phyloP scores from a whole-genome alignment of 1,140 invertebrate species.

The Andricus grossulariae region DNA sequence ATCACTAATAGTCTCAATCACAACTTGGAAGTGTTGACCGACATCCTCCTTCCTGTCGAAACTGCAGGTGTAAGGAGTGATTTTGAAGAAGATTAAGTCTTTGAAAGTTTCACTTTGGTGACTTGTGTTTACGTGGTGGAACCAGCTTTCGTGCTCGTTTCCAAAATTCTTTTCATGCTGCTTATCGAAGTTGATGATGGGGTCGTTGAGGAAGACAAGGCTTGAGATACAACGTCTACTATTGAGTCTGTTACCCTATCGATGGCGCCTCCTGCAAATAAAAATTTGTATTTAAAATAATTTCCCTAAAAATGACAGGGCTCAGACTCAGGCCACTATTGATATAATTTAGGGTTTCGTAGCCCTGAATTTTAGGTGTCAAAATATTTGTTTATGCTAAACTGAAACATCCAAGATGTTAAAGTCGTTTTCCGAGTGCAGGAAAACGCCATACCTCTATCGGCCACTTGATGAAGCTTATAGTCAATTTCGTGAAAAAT shows the following conservation, averaged over 20 bases:
- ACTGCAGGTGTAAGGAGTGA: conserved; percentile 4
- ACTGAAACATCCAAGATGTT: too few relatives aligned
- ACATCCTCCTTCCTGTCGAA: conserved; percentile 1
- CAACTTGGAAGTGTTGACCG: not conserved
- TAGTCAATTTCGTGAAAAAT: too few relatives aligned
- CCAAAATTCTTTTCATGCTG: not conserved
- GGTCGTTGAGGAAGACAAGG: conserved; percentile 45
- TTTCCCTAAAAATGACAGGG: too few relatives aligned
- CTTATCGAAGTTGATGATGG: not conserved
- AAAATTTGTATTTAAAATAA: not conserved
- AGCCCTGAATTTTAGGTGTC: too few relatives aligned
- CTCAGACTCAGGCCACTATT: too few relatives aligned
- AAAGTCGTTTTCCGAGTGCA: too few relatives aligned
- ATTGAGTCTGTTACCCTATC: conserved; percentile 55
- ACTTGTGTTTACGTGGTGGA: not conserved
- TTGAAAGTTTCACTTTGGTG: conserved; percentile 21
- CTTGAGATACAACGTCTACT: conserved; percentile 48
- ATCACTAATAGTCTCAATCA: not conserved
- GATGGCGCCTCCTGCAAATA: conserved; percentile 41
- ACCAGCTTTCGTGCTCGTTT: not conserved
- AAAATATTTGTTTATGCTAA: too few relatives aligned
- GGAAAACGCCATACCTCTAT: too few relatives aligned
- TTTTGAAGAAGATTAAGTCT: conserved; percentile 30
- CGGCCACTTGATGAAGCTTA: too few relatives aligned
- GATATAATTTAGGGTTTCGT: too few relatives aligned